Percentiles rank a stretch among this genome's conserved stretches.
These are phyloP conservation scores for Pantherophis guttatus DNA, from an alignment of 2,113 vertebrate species.

Conservation along the genomic window DNA sequence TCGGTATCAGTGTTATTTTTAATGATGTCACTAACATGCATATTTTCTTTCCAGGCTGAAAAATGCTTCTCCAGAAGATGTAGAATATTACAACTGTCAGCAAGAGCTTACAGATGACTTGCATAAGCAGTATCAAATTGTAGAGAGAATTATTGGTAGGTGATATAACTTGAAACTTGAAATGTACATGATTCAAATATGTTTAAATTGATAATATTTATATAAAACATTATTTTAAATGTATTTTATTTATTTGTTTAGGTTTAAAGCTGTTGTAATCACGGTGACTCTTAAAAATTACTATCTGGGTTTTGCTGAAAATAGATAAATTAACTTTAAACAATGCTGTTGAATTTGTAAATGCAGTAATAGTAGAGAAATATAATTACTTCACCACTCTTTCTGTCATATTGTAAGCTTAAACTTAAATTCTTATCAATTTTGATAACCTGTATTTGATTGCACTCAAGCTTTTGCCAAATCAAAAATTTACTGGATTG, in stretches of 20 bases:
- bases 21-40: not conserved
- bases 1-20: not conserved
- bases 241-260: not conserved
- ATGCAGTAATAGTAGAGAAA: not conserved
- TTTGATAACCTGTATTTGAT: not conserved
- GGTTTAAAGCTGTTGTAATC: not conserved
- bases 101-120: conserved; percentile 95
- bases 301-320: not conserved
- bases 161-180: not conserved
- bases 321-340: not conserved
- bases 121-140: conserved; percentile 95
- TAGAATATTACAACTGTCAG: conserved; percentile 97
- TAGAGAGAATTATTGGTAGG: conserved; percentile 95
- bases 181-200: not conserved
- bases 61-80: conserved; percentile 94
- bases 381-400: not conserved
- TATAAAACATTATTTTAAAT: not conserved
- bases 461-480: not conserved
- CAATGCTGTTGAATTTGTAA: not conserved
- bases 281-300: not conserved
- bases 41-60: conserved; percentile 81
- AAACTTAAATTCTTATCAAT: not conserved
- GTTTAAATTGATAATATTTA: not conserved
- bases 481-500: not conserved
- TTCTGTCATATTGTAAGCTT: not conserved